Base-by-base conservation (phyloP, 2,113 vertebrate genomes). In the Recurvirostra avosetta region DNA sequence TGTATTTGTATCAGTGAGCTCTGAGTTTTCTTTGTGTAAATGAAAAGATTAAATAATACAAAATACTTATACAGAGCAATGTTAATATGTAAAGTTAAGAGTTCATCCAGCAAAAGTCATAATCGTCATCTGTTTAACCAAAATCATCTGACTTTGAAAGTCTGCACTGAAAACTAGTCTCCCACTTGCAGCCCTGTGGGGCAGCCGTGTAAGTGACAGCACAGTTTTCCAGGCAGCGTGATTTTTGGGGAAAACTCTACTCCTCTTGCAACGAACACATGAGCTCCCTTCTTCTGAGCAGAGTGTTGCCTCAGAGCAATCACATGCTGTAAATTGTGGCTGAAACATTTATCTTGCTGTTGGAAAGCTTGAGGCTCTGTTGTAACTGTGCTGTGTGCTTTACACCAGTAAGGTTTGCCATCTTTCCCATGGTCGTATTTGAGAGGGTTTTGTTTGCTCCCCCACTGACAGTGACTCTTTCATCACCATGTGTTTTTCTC, bases 401-500 rank as follows among this genome's bases (percentile, higher is more conserved):
- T 63, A n/a, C 76, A 71, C 12, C 68, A 49, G 41, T 56, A n/a
- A 14, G 10, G 27, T 71, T 65, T 91, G 36, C 53, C 95, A 38
- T 79, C 52, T 76, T 90, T 80, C 78, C 81, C 59, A 26, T 74
- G 94, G 82, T 77, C 0, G 4, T 78, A 18, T 55, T 88, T 74
- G 36, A 34, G 77, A 91, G 15, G 71, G 74, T 30, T 95, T 79
- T 95, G 88, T 88, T 93, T 97, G 86, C 85, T 80, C 63, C 36
- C 88, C n/a, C 41, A 79, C 86, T 96, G 91, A 93, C 85, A 94
- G 93, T 95, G 82, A 95, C 96, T 94, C 52, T 75, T 91, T 91
- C 67, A 95, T 95, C 97, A 97, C 95, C 74, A 92, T 96, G 90
- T 96, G 62, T 91, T 94, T 97, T 97, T 98, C 86, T 97, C 90